Evolutionary conservation across 2,888 invertebrate genomes (phyloP).

Genomic region (Balanococcus diminutus): DNA sequence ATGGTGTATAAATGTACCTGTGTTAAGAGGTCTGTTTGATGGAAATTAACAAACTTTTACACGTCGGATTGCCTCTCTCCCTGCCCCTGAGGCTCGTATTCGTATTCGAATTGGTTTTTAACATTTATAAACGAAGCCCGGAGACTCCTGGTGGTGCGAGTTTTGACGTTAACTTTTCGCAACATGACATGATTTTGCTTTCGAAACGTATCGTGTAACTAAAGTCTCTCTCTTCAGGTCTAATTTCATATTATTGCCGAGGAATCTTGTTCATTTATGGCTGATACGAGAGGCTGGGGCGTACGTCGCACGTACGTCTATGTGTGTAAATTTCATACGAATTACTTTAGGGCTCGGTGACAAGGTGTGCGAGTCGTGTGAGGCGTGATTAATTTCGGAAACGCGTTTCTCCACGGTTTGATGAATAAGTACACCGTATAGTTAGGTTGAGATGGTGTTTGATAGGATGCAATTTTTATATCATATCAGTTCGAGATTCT

Average conservation of each 20-base stretch:
- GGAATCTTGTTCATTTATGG: background rate
- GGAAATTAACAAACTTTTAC: slow-evolving; percentile 29
- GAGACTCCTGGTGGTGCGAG: slow-evolving; percentile 20
- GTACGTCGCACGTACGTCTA: background rate
- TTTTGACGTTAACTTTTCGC: slow-evolving; percentile 36
- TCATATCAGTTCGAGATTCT: background rate
- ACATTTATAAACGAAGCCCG: slow-evolving; percentile 22
- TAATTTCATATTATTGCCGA: background rate
- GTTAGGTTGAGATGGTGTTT: background rate
- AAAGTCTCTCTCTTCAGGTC: background rate
- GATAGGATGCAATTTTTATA: background rate
- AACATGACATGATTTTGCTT: slow-evolving; percentile 37
- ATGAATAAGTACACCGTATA: background rate
- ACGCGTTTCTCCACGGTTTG: background rate
- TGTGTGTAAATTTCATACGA: background rate
- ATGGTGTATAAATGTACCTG: background rate
- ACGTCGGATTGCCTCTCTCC: background rate
- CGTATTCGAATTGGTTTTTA: slow-evolving; percentile 32
- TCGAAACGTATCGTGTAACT: background rate
- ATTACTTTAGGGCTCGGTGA: background rate
- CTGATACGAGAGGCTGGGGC: too few species aligned
- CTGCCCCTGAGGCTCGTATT: background rate
- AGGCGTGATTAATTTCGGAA: background rate
- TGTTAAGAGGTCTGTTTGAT: background rate
- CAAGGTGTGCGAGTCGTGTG: background rate